Conservation (phyloP, 1,140 invertebrate species). For the Drosophila sturtevanti region DNA sequence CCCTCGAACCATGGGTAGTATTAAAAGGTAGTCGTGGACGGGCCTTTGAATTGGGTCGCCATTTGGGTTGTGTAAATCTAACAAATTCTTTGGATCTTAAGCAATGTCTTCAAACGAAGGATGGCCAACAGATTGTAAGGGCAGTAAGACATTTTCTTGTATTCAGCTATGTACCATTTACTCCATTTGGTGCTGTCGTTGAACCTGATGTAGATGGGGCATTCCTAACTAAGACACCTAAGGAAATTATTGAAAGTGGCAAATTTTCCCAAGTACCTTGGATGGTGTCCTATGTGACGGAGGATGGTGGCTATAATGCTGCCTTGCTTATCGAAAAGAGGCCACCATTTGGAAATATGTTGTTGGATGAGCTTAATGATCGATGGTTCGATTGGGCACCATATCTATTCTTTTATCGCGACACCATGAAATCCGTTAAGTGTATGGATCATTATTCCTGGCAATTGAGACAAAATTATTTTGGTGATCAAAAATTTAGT, state of each 20-base stretch:
- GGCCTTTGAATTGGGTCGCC: conserved; percentile 84
- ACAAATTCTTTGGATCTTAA: conserved; percentile 82
- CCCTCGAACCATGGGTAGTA: conserved; percentile 75
- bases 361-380: conserved; percentile 44
- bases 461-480: conserved; percentile 39
- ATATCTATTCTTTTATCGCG: conserved; percentile 51
- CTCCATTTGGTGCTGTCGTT: conserved; percentile 85
- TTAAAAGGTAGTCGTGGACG: conserved; percentile 84
- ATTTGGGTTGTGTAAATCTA: conserved; percentile 84
- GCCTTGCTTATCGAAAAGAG: conserved; percentile 57
- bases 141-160: conserved; percentile 56
- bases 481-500: conserved; percentile 40
- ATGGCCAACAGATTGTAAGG: conserved; percentile 69
- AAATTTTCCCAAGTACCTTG: conserved; percentile 84
- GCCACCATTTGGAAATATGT: background rate
- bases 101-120: conserved; percentile 84
- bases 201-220: conserved; percentile 80
- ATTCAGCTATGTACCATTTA: conserved; percentile 85
- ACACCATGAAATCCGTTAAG: conserved; percentile 28
- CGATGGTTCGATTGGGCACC: conserved; percentile 56
- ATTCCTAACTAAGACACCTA: conserved; percentile 84
- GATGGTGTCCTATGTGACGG: conserved; percentile 83
- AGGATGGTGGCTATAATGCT: conserved; percentile 84
- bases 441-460: conserved; percentile 49
- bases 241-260: conserved; percentile 83